Evolutionary conservation across 1,140 invertebrate genomes (phyloP).

Genomic region (Anadara kagoshimensis): DNA sequence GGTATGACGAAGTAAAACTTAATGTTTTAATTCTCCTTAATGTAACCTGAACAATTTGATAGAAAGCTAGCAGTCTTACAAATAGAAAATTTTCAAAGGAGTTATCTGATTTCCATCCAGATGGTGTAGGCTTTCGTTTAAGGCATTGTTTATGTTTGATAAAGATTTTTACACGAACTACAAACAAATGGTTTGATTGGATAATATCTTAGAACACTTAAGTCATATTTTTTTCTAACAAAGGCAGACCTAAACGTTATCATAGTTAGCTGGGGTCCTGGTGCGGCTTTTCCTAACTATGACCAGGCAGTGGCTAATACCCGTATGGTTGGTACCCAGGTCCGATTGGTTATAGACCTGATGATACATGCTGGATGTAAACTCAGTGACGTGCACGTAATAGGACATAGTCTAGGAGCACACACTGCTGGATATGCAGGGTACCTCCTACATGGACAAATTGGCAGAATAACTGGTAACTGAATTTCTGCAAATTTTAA

Average conservation of each 20-base stretch:
- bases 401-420: slow-evolving; percentile 69
- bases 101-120: neutral
- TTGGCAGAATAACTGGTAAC: slow-evolving; percentile 81
- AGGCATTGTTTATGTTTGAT: too few species aligned
- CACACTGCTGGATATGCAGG: slow-evolving; percentile 67
- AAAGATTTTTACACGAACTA: neutral
- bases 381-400: slow-evolving; percentile 55
- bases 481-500: too few species aligned
- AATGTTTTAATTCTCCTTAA: too few species aligned
- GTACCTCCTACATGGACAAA: slow-evolving; percentile 66
- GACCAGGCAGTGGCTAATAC: slow-evolving; percentile 49
- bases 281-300: slow-evolving; percentile 74
- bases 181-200: neutral
- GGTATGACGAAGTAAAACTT: too few species aligned
- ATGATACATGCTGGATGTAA: slow-evolving; percentile 23
- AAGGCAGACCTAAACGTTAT: slow-evolving; percentile 79
- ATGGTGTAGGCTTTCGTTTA: too few species aligned
- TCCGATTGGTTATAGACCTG: slow-evolving; percentile 35
- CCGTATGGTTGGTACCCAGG: slow-evolving; percentile 46
- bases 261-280: slow-evolving; percentile 49
- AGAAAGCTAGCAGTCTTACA: too few species aligned
- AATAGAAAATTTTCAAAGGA: too few species aligned
- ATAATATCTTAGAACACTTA: neutral
- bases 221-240: neutral
- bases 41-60: too few species aligned